These are phyloP conservation scores for Apis cerana DNA, from an alignment of 1,140 invertebrate genomes.

Conservation along the genomic window DNA sequence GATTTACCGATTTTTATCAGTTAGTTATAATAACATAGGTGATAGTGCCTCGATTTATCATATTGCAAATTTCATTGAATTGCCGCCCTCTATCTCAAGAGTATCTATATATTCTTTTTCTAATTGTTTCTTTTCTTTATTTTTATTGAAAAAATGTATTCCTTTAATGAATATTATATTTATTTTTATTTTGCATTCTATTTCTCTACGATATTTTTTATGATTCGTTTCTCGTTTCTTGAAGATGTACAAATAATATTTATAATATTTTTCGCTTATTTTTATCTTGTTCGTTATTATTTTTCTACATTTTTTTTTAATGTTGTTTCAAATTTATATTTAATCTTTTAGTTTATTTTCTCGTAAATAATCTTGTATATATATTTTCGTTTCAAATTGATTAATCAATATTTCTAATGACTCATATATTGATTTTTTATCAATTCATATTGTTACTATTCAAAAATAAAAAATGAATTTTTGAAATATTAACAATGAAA, in stretches of 20 bases:
- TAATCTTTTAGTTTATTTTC: no score
- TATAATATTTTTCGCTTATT: no score
- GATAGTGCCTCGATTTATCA: constrained; percentile 18
- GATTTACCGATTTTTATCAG: constrained; percentile 18
- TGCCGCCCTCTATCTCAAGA: constrained; percentile 3
- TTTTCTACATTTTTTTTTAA: no score
- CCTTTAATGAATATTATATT: neutral
- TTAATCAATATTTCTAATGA: no score
- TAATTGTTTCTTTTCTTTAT: neutral
- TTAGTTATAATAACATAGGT: constrained; percentile 11
- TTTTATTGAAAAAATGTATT: neutral
- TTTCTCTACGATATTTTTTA: no score
- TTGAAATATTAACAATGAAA: neutral
- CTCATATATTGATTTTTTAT: no score
- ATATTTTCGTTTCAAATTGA: no score
- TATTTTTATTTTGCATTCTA: neutral
- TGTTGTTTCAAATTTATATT: no score
- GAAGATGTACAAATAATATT: no score
- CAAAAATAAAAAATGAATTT: neutral
- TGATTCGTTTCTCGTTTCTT: neutral
- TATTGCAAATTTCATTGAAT: constrained; percentile 8
- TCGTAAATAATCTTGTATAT: no score
- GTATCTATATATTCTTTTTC: neutral
- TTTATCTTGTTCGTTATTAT: no score
- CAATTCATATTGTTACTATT: neutral